These are phyloP conservation scores for Drosophila prostipennis DNA, from an alignment of 2,888 invertebrate genomes.

Conservation along the genomic window DNA sequence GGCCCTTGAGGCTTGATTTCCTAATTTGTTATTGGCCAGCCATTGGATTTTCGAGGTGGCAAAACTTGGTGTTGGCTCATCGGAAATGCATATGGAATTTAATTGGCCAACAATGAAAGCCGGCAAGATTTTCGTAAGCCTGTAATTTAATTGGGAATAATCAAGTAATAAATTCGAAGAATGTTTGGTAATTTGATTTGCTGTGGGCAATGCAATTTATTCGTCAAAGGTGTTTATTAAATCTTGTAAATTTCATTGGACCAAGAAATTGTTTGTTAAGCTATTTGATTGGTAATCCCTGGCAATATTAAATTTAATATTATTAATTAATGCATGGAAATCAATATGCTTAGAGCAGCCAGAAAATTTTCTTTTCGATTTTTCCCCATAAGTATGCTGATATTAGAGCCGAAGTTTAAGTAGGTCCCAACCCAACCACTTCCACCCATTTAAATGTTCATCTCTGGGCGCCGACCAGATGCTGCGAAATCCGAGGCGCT, in stretches of 20 bases:
- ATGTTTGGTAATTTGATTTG: neutral
- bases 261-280: neutral
- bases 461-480: conserved; percentile 40
- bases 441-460: conserved; percentile 52
- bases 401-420: neutral
- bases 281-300: neutral
- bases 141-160: conserved; percentile 19
- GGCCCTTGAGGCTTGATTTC: conserved; percentile 66
- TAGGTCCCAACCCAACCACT: neutral
- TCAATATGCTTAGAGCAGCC: neutral
- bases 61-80: conserved; percentile 25
- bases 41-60: conserved; percentile 24
- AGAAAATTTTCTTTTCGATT: conserved; percentile 4
- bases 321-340: neutral
- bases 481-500: conserved; percentile 60
- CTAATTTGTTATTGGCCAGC: conserved; percentile 69
- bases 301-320: neutral
- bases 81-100: conserved; percentile 24
- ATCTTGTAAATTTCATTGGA: neutral
- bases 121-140: conserved; percentile 2
- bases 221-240: conserved; percentile 1
- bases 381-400: conserved; percentile 10
- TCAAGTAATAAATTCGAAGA: neutral
- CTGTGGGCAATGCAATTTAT: neutral
- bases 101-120: conserved; percentile 22